Percentiles rank a stretch among this genome's conserved stretches.
Evolutionary conservation across 2,888 invertebrate genomes (phyloP).

Genomic region (Scaptomyza parva): DNA sequence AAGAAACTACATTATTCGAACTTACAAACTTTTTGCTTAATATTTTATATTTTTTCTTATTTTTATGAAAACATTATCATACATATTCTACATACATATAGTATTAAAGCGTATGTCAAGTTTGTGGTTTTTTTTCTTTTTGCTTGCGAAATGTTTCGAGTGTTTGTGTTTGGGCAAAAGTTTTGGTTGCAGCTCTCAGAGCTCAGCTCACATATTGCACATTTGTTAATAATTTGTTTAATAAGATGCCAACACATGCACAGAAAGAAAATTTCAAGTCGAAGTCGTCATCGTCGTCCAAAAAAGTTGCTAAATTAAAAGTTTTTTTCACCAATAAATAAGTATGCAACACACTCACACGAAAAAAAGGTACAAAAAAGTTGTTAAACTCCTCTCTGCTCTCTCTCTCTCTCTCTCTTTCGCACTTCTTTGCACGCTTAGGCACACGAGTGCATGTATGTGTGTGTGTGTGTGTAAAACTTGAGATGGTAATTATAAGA

Average conservation of each 20-base stretch:
- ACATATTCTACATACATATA: not conserved
- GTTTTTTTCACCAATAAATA: slow-evolving; percentile 45
- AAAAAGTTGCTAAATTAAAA: slow-evolving; percentile 73
- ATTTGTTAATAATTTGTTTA: slow-evolving; percentile 46
- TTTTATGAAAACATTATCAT: not conserved
- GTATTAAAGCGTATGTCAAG: no score
- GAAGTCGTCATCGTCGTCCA: slow-evolving; percentile 24
- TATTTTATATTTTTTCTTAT: not conserved
- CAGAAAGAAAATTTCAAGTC: not conserved
- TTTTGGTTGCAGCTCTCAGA: slow-evolving; percentile 13
- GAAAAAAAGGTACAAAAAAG: slow-evolving; percentile 46
- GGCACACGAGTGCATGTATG: not conserved
- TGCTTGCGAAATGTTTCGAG: slow-evolving; percentile 6
- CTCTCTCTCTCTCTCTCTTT: not conserved
- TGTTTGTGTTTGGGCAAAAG: not conserved
- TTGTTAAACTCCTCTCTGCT: slow-evolving; percentile 43
- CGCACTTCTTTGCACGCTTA: not conserved
- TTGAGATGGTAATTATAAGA: slow-evolving; percentile 51
- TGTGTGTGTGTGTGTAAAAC: slow-evolving; percentile 22
- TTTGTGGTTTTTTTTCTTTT: no score
- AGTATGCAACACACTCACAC: slow-evolving; percentile 20
- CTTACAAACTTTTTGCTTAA: no score
- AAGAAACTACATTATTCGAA: no score
- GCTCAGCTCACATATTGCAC: slow-evolving; percentile 9
- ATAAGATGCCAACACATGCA: slow-evolving; percentile 44